phyloP scores from a whole-genome alignment of 2,797 vertebrate genomes.

The Acipenser transmontanus region DNA sequence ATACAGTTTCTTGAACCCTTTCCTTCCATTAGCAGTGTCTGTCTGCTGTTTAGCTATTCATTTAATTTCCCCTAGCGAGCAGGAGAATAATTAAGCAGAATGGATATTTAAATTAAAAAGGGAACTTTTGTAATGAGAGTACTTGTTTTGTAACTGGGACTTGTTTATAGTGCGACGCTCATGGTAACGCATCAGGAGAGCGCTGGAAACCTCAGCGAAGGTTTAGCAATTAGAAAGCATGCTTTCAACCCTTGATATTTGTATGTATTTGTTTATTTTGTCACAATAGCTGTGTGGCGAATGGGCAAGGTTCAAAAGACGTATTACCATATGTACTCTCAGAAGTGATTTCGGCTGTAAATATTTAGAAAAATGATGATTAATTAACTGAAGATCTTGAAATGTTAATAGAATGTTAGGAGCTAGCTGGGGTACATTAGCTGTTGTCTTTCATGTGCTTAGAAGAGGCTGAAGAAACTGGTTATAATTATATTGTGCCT shows the following conservation, averaged over 20 bases:
- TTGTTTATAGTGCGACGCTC: slow-evolving; percentile 25
- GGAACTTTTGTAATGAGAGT: slow-evolving; percentile 10
- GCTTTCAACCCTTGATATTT: slow-evolving; percentile 14
- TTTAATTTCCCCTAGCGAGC: neutral
- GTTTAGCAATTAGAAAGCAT: slow-evolving; percentile 28
- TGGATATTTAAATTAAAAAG: slow-evolving; percentile 17
- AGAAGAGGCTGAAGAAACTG: too few relatives aligned
- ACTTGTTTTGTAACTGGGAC: slow-evolving; percentile 18
- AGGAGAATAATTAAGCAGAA: slow-evolving; percentile 15
- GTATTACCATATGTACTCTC: neutral
- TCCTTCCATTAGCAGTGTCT: neutral
- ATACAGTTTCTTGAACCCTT: neutral
- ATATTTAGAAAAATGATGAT: slow-evolving; percentile 45
- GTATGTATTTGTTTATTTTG: neutral
- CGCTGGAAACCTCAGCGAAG: slow-evolving; percentile 19
- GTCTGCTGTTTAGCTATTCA: neutral
- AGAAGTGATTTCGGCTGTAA: slow-evolving; percentile 7
- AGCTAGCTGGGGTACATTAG: too few relatives aligned
- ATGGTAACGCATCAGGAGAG: slow-evolving; percentile 30
- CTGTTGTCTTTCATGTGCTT: too few relatives aligned
- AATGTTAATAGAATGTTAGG: slow-evolving; percentile 60
- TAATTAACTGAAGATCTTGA: slow-evolving; percentile 48
- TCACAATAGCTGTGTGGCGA: neutral
- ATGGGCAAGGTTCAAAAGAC: neutral
- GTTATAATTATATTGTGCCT: too few relatives aligned